Conservation (phyloP, 2,888 invertebrate species). For the Athalia cordata region DNA sequence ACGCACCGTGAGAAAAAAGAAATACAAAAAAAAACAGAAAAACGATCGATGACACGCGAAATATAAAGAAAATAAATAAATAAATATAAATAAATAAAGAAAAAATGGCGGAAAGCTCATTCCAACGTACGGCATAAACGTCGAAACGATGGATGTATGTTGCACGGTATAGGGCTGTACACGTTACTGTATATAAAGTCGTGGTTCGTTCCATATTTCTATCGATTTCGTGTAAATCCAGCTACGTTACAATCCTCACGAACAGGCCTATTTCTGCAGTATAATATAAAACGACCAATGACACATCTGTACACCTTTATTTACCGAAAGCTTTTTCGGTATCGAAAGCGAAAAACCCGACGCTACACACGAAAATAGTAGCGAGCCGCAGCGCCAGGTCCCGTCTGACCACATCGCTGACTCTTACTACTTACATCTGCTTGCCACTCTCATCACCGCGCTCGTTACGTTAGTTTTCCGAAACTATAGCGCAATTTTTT, state of each 20-base stretch:
- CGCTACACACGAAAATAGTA: background rate
- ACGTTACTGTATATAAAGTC: conserved; percentile 28
- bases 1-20: background rate
- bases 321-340: conserved; percentile 30
- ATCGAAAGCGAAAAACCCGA: conserved; percentile 10
- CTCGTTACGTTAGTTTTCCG: background rate
- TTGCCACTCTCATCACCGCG: background rate
- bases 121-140: conserved; percentile 10
- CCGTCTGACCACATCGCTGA: conserved; percentile 30
- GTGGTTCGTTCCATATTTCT: conserved; percentile 66
- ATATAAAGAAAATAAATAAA: conserved; percentile 15
- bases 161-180: conserved; percentile 7
- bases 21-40: conserved; percentile 3
- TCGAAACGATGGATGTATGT: conserved; percentile 26
- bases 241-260: conserved; percentile 53
- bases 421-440: conserved; percentile 32
- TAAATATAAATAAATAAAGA: conserved; percentile 13
- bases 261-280: conserved; percentile 20
- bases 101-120: conserved; percentile 40
- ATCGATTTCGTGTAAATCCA: conserved; percentile 71
- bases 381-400: background rate
- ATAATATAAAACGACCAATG: conserved; percentile 45
- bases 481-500: too few species aligned
- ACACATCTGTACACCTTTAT: conserved; percentile 33
- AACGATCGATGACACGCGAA: conserved; percentile 24